Evolutionary conservation across 1,140 invertebrate genomes (phyloP).

Genomic region (Zelostemma sp.): DNA sequence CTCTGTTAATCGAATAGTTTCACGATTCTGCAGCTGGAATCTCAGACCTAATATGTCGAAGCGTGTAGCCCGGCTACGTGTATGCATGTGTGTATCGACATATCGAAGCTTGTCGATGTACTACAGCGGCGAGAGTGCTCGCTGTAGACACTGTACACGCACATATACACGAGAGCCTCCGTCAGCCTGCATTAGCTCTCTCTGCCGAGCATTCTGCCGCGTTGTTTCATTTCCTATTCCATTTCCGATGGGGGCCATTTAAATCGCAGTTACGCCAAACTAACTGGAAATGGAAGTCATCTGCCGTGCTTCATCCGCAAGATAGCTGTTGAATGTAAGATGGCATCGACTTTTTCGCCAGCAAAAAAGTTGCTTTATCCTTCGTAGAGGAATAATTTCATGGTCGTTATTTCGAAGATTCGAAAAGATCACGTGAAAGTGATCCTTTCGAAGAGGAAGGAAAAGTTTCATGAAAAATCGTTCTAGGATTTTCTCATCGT

Average conservation of each 20-base stretch:
- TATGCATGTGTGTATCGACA: conserved; percentile 19
- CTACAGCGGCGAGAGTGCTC: conserved; percentile 21
- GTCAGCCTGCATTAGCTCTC: conserved; percentile 44
- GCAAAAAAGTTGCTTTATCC: too few species aligned
- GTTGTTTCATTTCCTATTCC: conserved; percentile 67
- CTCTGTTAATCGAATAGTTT: conserved; percentile 49
- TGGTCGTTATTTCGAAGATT: too few species aligned
- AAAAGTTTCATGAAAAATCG: too few species aligned
- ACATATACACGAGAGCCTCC: conserved; percentile 33
- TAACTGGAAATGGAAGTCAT: conserved; percentile 61
- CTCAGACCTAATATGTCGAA: conserved; percentile 46
- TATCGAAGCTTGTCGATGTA: conserved; percentile 19
- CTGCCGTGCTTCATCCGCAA: conserved; percentile 53
- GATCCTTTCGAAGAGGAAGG: too few species aligned
- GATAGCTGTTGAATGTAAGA: conserved; percentile 28
- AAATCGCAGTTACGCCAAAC: conserved; percentile 61
- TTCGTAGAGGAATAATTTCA: too few species aligned
- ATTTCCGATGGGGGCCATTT: conserved; percentile 66
- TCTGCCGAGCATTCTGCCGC: conserved; percentile 40
- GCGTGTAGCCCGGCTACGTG: conserved; percentile 9
- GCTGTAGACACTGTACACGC: conserved; percentile 20
- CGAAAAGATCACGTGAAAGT: too few species aligned
- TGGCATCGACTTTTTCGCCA: too few species aligned
- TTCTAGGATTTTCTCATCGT: too few species aligned
- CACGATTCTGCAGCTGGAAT: conserved; percentile 44